Conservation (phyloP, 1,140 invertebrate species). For the Zaprionus tsacasi region DNA sequence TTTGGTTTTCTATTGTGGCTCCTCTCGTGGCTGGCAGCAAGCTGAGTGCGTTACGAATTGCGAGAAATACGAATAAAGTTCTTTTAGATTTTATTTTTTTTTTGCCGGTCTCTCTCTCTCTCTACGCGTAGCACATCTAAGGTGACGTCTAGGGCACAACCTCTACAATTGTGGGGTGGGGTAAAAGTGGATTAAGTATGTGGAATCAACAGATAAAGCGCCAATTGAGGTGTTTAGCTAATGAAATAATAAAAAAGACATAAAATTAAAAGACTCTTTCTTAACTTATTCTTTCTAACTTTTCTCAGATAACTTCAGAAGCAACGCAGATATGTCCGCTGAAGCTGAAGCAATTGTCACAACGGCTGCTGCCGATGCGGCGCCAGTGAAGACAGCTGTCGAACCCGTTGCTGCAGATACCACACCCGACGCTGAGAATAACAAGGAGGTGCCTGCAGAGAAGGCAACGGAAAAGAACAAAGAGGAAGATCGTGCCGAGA, state of each 20-base stretch:
- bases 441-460: constrained; percentile 41
- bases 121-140: constrained; percentile 68
- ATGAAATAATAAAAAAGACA: constrained; percentile 11
- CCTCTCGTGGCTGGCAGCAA: constrained; percentile 3
- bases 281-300: constrained; percentile 1
- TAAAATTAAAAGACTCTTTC: neutral
- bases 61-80: constrained; percentile 16
- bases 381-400: constrained; percentile 45
- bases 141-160: constrained; percentile 79
- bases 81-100: constrained; percentile 16
- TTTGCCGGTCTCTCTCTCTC: constrained; percentile 36
- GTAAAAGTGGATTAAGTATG: constrained; percentile 21
- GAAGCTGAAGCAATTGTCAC: constrained; percentile 75
- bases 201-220: constrained; percentile 21
- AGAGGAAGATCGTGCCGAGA: constrained; percentile 64
- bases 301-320: constrained; percentile 17
- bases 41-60: constrained; percentile 17
- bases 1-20: constrained; percentile 6
- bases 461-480: constrained; percentile 13
- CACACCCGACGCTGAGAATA: constrained; percentile 45
- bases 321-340: constrained; percentile 63
- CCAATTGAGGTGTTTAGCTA: constrained; percentile 22
- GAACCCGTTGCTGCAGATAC: constrained; percentile 64
- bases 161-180: constrained; percentile 44
- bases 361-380: constrained; percentile 56